Conservation (phyloP, 2,888 invertebrate species). For the Agrochola litura region DNA sequence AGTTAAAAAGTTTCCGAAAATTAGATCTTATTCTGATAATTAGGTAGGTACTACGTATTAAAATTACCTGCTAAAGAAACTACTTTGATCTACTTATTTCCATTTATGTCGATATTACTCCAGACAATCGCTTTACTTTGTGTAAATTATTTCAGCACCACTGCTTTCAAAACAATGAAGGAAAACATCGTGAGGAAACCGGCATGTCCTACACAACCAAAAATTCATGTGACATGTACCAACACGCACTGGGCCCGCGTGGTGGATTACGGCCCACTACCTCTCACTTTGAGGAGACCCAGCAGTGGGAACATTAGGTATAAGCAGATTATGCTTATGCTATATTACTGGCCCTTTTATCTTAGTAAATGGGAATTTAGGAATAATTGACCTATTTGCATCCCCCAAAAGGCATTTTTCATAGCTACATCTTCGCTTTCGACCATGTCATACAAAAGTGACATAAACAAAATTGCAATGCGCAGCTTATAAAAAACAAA, state of each 20-base stretch:
- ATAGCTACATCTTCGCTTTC: neutral
- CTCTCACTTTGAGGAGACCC: too few species aligned
- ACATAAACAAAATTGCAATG: constrained; percentile 35
- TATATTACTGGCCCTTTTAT: neutral
- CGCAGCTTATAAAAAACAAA: constrained; percentile 52
- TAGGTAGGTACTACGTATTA: neutral
- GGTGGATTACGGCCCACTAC: too few species aligned
- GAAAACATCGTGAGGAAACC: too few species aligned
- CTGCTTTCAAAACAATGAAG: too few species aligned
- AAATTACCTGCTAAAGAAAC: neutral
- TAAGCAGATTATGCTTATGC: too few species aligned
- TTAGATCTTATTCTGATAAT: neutral
- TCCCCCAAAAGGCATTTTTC: too few species aligned
- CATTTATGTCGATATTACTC: constrained; percentile 6
- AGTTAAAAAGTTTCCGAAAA: neutral
- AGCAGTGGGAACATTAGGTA: too few species aligned
- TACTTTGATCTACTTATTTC: neutral
- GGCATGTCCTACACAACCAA: too few species aligned
- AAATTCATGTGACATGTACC: too few species aligned
- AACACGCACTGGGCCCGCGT: too few species aligned
- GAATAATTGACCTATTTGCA: neutral
- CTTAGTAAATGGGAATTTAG: neutral
- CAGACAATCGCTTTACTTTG: too few species aligned
- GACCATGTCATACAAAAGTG: constrained; percentile 1
- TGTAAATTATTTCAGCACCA: too few species aligned